These are phyloP conservation scores for Petaurus breviceps DNA, from an alignment of 2,113 vertebrate genomes.

Conservation along the genomic window DNA sequence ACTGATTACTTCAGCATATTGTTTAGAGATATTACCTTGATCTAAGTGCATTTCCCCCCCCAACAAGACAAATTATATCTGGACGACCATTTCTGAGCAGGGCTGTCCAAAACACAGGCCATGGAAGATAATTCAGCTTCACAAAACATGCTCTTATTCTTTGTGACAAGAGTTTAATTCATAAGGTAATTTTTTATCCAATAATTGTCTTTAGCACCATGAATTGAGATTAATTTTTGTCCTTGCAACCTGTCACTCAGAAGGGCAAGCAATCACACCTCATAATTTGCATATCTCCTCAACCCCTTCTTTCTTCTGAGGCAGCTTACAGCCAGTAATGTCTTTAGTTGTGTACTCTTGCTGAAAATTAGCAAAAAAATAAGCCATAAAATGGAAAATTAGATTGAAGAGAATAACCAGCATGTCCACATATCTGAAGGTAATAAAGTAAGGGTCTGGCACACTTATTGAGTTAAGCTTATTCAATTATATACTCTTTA, in stretches of 20 bases:
- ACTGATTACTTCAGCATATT: neutral
- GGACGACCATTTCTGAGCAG: neutral
- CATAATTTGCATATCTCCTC: constrained; percentile 23
- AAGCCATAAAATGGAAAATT: constrained; percentile 37
- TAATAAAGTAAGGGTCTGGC: neutral
- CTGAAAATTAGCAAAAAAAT: constrained; percentile 32
- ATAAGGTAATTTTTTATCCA: neutral
- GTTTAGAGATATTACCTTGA: neutral
- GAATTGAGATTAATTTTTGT: constrained; percentile 7
- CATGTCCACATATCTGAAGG: neutral
- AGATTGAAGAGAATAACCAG: neutral
- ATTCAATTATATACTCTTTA: neutral
- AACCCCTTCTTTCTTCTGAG: neutral
- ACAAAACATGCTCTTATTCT: neutral
- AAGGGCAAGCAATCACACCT: neutral
- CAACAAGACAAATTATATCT: neutral
- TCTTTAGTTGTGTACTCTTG: neutral
- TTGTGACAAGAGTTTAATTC: constrained; percentile 11
- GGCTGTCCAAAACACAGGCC: neutral
- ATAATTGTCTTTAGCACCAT: neutral
- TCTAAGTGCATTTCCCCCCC: neutral
- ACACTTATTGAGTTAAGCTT: constrained; percentile 3
- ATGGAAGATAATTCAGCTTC: neutral
- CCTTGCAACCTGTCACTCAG: neutral
- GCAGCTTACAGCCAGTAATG: neutral